phyloP scores from a whole-genome alignment of 2,113 vertebrate species.

The Ramphastos sulfuratus region DNA sequence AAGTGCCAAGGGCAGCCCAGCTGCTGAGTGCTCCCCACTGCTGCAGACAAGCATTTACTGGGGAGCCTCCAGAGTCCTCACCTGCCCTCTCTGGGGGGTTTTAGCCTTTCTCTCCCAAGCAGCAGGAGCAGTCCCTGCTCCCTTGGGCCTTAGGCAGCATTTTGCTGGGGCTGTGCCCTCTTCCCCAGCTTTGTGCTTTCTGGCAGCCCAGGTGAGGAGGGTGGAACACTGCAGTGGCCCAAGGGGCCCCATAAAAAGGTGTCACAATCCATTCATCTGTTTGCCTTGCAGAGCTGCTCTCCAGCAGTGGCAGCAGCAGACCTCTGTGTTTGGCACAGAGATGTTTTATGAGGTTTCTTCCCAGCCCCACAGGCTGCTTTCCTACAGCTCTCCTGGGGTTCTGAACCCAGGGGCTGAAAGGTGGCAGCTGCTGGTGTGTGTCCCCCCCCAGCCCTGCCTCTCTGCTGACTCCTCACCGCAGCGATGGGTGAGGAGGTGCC shows the following conservation, averaged over 20 bases:
- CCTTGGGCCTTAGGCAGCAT: rapidly evolving
- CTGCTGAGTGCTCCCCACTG: not conserved
- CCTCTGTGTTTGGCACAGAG: not conserved
- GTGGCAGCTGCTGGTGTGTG: not conserved
- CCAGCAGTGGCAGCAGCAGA: not conserved
- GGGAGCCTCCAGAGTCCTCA: not conserved
- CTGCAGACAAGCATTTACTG: not conserved
- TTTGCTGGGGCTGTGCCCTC: not conserved
- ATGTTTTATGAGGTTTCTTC: not conserved
- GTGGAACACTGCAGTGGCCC: not conserved
- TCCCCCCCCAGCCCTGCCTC: not conserved
- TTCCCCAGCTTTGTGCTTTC: not conserved
- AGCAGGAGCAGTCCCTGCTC: not conserved
- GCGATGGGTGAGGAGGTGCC: not conserved
- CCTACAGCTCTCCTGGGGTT: not conserved
- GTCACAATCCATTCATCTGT: not conserved
- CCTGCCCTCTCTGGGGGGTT: not conserved
- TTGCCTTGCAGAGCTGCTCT: not conserved
- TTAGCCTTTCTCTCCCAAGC: not conserved
- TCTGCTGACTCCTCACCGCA: not conserved
- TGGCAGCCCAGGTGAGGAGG: not conserved
- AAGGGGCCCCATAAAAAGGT: not conserved
- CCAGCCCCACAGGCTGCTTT: not conserved
- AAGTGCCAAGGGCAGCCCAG: not conserved
- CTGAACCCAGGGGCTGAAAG: not conserved